phyloP scores from a whole-genome alignment of 2,113 vertebrate species.

The Myxocyprinus asiaticus region DNA sequence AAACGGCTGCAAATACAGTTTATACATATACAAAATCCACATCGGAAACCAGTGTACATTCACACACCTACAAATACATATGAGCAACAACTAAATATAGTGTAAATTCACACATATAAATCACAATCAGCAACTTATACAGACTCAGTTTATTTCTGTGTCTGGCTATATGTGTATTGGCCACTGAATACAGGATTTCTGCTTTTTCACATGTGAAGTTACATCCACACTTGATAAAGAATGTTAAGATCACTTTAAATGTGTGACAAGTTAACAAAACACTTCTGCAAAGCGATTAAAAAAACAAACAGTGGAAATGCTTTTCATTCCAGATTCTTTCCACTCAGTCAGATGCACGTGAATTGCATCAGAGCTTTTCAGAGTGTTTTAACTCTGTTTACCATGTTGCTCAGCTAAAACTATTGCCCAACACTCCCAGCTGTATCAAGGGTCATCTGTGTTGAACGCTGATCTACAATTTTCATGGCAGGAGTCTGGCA shows the following conservation, averaged over 20 bases:
- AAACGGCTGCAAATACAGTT: not conserved
- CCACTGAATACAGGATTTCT: not conserved
- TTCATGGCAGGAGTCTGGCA: slow-evolving; percentile 57
- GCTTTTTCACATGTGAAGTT: slow-evolving; percentile 8
- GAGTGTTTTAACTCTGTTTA: slow-evolving; percentile 50
- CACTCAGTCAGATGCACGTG: slow-evolving; percentile 41
- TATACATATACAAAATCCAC: not conserved
- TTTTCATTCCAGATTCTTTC: slow-evolving; percentile 27
- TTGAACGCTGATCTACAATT: slow-evolving; percentile 50
- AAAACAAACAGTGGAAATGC: not conserved
- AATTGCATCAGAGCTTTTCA: slow-evolving; percentile 4
- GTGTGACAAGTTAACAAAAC: not conserved
- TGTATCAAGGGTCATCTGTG: slow-evolving; percentile 48
- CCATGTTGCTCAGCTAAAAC: slow-evolving; percentile 48
- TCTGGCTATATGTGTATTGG: slow-evolving; percentile 12
- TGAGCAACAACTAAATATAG: not conserved
- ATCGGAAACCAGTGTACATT: not conserved
- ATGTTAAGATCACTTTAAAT: not conserved
- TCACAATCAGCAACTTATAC: not conserved
- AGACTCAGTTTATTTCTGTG: not conserved
- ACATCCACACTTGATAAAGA: not conserved
- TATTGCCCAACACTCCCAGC: slow-evolving; percentile 50
- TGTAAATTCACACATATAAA: not conserved
- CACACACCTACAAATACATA: not conserved
- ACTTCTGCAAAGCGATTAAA: not conserved